These are phyloP conservation scores for Homarus gammarus DNA, from an alignment of 2,888 invertebrate genomes.

Conservation along the genomic window DNA sequence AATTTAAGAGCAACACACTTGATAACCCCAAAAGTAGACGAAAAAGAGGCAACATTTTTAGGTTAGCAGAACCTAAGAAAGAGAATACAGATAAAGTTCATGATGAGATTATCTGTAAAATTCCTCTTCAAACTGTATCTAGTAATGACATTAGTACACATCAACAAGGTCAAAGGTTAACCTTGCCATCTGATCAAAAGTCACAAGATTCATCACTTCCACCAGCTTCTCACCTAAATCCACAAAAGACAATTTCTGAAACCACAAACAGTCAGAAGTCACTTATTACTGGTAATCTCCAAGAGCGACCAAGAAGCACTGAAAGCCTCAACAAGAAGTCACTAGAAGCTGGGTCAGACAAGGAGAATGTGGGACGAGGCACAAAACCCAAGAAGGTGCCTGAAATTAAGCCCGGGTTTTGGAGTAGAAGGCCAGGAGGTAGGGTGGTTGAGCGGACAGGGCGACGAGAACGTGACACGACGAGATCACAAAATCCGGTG, in stretches of 20 bases:
- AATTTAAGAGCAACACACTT: constrained; percentile 58
- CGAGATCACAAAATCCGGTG: not conserved
- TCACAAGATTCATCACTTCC: not conserved
- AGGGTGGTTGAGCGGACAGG: not conserved
- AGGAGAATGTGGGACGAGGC: constrained; percentile 13
- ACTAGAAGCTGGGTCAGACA: not conserved
- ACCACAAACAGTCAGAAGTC: not conserved
- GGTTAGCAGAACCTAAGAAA: constrained; percentile 32
- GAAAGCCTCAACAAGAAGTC: constrained; percentile 27
- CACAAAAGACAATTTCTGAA: not conserved
- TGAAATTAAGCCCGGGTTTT: constrained; percentile 16
- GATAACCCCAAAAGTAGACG: constrained; percentile 68
- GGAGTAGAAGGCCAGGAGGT: constrained; percentile 4
- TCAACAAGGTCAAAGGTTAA: constrained; percentile 1
- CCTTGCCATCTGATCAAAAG: not conserved
- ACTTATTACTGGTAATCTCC: not conserved
- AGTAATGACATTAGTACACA: not conserved
- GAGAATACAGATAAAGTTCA: not conserved
- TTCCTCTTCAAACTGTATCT: not conserved
- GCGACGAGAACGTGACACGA: not conserved
- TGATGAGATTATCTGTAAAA: constrained; percentile 4
- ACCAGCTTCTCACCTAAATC: not conserved
- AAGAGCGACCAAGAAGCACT: constrained; percentile 19
- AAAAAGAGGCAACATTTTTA: constrained; percentile 58
- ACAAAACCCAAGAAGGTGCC: constrained; percentile 16